Evolutionary conservation across 2,797 vertebrate genomes (phyloP).

Genomic region (Aselliscus stoliczkanus): DNA sequence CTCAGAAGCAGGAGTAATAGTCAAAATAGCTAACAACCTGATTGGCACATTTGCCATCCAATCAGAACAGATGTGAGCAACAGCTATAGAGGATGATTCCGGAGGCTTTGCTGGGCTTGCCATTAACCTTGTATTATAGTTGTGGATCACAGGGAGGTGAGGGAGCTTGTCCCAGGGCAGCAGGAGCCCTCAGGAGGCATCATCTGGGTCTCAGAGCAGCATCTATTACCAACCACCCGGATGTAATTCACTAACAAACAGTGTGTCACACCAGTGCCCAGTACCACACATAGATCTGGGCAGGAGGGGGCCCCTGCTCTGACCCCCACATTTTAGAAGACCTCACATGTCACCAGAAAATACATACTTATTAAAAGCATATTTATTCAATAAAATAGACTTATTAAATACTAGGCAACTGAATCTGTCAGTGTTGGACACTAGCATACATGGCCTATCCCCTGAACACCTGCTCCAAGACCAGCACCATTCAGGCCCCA

Average conservation of each 20-base stretch:
- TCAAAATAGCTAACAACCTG: background rate
- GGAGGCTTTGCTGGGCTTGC: background rate
- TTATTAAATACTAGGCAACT: background rate
- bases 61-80: background rate
- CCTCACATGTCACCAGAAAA: background rate
- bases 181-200: background rate
- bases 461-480: background rate
- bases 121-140: background rate
- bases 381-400: background rate
- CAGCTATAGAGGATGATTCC: background rate
- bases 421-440: background rate
- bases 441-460: background rate
- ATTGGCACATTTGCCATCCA: too few relatives aligned
- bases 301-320: background rate
- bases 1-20: background rate
- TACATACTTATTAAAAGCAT: background rate
- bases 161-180: background rate
- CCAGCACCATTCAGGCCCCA: background rate
- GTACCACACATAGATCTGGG: background rate
- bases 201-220: background rate
- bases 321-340: background rate
- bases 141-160: background rate
- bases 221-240: background rate
- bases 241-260: background rate
- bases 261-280: background rate